phyloP scores from a whole-genome alignment of 2,113 vertebrate genomes.

The Amia ocellicauda region DNA sequence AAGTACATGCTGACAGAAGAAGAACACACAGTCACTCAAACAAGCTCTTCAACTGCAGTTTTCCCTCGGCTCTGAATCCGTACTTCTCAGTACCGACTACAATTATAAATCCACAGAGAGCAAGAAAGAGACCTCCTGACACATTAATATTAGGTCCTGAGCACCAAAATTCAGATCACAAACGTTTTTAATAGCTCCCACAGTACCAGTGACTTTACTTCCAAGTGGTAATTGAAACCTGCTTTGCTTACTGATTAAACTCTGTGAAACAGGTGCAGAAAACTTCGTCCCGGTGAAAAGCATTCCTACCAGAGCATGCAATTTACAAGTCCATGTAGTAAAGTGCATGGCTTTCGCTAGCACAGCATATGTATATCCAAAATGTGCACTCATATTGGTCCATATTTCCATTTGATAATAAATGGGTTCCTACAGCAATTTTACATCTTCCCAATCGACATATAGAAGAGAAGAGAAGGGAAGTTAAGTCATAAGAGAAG shows the following conservation, averaged over 20 bases:
- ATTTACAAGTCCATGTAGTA: too few relatives aligned
- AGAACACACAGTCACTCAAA: neutral
- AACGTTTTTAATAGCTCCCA: conserved; percentile 47
- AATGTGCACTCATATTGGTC: too few relatives aligned
- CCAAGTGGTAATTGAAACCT: conserved; percentile 43
- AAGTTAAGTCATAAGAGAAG: too few relatives aligned
- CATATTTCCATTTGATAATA: too few relatives aligned
- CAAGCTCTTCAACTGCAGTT: neutral
- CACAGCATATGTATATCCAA: too few relatives aligned
- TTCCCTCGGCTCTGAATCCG: neutral
- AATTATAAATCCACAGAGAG: neutral
- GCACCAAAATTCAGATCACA: conserved; percentile 2
- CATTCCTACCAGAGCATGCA: too few relatives aligned
- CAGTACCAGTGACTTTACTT: conserved; percentile 35
- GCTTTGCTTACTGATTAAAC: conserved; percentile 26
- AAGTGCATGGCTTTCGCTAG: too few relatives aligned
- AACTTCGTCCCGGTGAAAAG: too few relatives aligned
- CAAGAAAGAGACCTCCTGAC: too few relatives aligned
- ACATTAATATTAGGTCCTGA: conserved; percentile 1
- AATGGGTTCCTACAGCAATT: too few relatives aligned
- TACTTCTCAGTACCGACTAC: neutral
- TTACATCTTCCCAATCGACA: too few relatives aligned
- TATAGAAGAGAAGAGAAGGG: too few relatives aligned
- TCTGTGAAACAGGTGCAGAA: conserved; percentile 30
- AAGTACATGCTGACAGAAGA: neutral